These are phyloP conservation scores for Odocoileus hemionus DNA, from an alignment of 2,113 vertebrate genomes.

Conservation along the genomic window DNA sequence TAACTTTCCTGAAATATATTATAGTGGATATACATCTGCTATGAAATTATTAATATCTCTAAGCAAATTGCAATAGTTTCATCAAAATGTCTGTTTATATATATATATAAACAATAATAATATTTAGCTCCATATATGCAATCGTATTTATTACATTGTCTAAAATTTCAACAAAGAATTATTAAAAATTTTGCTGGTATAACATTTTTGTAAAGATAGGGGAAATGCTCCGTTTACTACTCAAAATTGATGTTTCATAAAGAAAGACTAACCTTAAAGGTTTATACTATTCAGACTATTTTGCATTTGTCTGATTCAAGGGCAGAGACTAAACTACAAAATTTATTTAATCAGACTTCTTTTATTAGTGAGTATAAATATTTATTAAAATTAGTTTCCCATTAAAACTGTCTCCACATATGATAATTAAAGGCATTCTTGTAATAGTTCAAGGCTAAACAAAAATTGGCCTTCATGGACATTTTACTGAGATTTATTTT, in stretches of 20 bases:
- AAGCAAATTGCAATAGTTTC: background rate
- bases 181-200: background rate
- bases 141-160: background rate
- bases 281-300: background rate
- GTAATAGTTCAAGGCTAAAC: background rate
- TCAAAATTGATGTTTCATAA: background rate
- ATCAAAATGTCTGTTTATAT: background rate
- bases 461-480: background rate
- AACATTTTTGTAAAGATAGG: background rate
- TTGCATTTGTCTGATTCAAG: background rate
- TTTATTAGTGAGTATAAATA: conserved; percentile 26
- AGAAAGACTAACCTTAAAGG: background rate
- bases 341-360: conserved; percentile 29
- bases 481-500: conserved; percentile 12
- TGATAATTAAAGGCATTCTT: conserved; percentile 3
- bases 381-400: conserved; percentile 34
- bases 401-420: conserved; percentile 18
- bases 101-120: background rate
- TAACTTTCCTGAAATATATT: background rate
- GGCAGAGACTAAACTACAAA: background rate
- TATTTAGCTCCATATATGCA: background rate
- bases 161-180: background rate
- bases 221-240: background rate
- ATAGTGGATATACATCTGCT: background rate
- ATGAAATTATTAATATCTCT: background rate